Percentiles rank a stretch among this genome's conserved stretches.
These are phyloP conservation scores for Hipparchia semele DNA, from an alignment of 2,888 invertebrate species.

Conservation along the genomic window DNA sequence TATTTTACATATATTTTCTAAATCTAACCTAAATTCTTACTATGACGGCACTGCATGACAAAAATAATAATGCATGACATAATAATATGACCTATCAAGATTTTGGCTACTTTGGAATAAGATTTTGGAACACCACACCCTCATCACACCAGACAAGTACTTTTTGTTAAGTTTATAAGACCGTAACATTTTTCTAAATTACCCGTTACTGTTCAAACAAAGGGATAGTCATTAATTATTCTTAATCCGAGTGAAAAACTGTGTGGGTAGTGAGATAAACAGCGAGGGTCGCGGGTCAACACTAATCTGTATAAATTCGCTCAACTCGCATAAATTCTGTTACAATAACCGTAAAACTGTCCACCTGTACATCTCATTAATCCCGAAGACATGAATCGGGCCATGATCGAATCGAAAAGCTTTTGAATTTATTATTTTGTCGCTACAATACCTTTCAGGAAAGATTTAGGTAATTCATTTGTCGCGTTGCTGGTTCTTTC, in stretches of 20 bases:
- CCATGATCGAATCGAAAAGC: constrained; percentile 46
- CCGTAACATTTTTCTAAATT: neutral
- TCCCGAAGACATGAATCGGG: constrained; percentile 60
- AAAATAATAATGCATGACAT: no score
- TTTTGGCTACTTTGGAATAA: no score
- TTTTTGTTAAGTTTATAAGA: neutral
- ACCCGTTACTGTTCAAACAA: constrained; percentile 9
- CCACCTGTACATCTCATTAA: constrained; percentile 55
- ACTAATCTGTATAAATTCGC: constrained; percentile 67
- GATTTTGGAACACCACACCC: no score
- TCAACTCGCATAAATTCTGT: constrained; percentile 68
- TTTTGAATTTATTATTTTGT: constrained; percentile 17
- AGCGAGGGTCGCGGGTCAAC: constrained; percentile 44
- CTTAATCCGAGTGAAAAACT: constrained; percentile 28
- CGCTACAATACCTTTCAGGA: constrained; percentile 21
- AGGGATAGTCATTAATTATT: constrained; percentile 19
- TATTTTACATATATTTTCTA: no score
- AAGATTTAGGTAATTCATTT: constrained; percentile 17
- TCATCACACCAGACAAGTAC: no score
- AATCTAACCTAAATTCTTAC: no score
- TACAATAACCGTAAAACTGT: constrained; percentile 70
- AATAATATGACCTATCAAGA: no score
- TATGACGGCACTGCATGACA: no score
- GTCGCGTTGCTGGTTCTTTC: constrained; percentile 8
- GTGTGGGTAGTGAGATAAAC: constrained; percentile 32